A percentile compares a stretch with the other conserved stretches of the same genome.
Conservation (phyloP, 2,888 invertebrate species). For the Ophion ventricosus region DNA sequence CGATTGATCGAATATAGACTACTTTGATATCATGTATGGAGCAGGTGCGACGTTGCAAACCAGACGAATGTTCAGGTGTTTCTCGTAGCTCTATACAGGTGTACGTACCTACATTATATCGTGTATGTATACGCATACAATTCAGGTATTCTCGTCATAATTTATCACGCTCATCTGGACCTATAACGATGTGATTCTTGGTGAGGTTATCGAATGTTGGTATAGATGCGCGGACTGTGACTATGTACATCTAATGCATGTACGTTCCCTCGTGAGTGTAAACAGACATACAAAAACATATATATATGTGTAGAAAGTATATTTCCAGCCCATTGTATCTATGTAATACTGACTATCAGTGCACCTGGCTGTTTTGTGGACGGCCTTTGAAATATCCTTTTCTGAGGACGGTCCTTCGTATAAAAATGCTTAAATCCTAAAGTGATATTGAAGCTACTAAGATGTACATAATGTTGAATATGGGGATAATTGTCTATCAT, state of each 20-base stretch:
- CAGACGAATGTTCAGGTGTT: constrained; percentile 23
- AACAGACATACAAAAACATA: no score
- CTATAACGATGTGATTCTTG: constrained; percentile 59
- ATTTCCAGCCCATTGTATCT: no score
- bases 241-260: constrained; percentile 21
- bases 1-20: constrained; percentile 7
- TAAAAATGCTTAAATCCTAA: background rate
- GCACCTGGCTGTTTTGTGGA: background rate
- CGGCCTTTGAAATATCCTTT: no score
- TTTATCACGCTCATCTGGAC: constrained; percentile 51
- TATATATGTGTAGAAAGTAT: no score
- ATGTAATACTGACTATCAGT: no score
- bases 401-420: background rate
- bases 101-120: background rate
- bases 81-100: constrained; percentile 1
- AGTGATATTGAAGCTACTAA: background rate
- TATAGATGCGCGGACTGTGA: constrained; percentile 22
- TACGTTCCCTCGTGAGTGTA: background rate
- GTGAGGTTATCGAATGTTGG: constrained; percentile 69
- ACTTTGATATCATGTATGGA: background rate
- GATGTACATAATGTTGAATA: background rate
- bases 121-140: background rate
- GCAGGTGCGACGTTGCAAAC: constrained; percentile 34
- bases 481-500: background rate
- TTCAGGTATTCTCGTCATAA: constrained; percentile 28